Evolutionary conservation across 92 coral and sea anemone genomes (phyloP).

Genomic region (Chrysogorgia sp.): DNA sequence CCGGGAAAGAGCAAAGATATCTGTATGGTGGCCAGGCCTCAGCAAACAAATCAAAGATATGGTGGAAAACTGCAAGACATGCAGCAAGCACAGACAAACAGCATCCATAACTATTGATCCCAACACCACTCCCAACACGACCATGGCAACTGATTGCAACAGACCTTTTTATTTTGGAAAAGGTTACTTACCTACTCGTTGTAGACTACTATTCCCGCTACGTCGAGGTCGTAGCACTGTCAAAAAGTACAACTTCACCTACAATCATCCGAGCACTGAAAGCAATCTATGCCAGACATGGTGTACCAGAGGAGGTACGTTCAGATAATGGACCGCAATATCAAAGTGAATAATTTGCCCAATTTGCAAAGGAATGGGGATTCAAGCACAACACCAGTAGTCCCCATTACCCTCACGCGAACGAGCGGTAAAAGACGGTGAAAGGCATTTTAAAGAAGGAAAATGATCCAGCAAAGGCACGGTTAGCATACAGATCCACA

Average conservation of each 20-base stretch:
- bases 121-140: slow-evolving; percentile 40
- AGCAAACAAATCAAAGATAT: slow-evolving; percentile 34
- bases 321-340: slow-evolving; percentile 42
- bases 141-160: slow-evolving; percentile 59
- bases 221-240: slow-evolving; percentile 38
- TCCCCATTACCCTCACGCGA: too few species aligned
- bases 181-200: slow-evolving; percentile 33
- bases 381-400: slow-evolving; percentile 50
- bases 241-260: slow-evolving; percentile 7
- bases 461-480: too few species aligned
- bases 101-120: slow-evolving; percentile 31
- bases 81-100: slow-evolving; percentile 20
- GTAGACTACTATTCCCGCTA: slow-evolving; percentile 51
- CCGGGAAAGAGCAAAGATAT: slow-evolving; percentile 38
- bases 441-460: too few species aligned
- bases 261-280: slow-evolving; percentile 7
- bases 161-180: slow-evolving; percentile 46
- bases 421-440: too few species aligned
- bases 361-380: slow-evolving; percentile 52
- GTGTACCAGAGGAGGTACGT: slow-evolving; percentile 43
- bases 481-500: too few species aligned
- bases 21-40: slow-evolving; percentile 48
- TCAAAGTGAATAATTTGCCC: slow-evolving; percentile 39
- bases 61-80: slow-evolving; percentile 31
- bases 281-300: slow-evolving; percentile 48